Conservation (phyloP, 2,113 vertebrate genomes). For the Cisticola juncidis region DNA sequence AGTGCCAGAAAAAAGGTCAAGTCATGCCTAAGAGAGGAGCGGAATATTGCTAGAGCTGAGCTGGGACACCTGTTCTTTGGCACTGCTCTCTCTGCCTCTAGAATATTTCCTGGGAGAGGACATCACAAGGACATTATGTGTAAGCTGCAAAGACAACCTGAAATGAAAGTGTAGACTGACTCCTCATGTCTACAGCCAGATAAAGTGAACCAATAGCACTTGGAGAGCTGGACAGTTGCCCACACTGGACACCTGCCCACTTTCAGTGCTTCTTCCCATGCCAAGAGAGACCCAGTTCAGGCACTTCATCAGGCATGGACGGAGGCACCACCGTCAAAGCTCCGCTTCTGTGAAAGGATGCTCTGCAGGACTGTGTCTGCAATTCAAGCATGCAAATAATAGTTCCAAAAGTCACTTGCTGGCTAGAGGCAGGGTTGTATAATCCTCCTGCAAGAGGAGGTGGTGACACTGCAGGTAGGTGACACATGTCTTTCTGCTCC, state of each 20-base stretch:
- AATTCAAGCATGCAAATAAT: background rate
- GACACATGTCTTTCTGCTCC: background rate
- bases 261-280: background rate
- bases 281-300: background rate
- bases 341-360: background rate
- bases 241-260: background rate
- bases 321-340: background rate
- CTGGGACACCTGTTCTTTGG: accelerated
- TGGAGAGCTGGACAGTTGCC: background rate
- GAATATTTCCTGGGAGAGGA: background rate
- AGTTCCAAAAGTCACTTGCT: background rate
- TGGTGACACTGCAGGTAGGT: background rate
- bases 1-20: background rate
- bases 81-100: background rate
- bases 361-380: background rate
- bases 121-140: accelerated
- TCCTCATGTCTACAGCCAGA: background rate
- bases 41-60: background rate
- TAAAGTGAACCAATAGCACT: background rate
- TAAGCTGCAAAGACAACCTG: background rate
- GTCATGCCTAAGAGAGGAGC: accelerated
- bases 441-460: background rate
- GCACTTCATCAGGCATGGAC: accelerated
- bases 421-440: background rate
- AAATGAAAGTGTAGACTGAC: background rate